Conservation (phyloP, 2,797 vertebrate species). For the Eospalax fontanierii region DNA sequence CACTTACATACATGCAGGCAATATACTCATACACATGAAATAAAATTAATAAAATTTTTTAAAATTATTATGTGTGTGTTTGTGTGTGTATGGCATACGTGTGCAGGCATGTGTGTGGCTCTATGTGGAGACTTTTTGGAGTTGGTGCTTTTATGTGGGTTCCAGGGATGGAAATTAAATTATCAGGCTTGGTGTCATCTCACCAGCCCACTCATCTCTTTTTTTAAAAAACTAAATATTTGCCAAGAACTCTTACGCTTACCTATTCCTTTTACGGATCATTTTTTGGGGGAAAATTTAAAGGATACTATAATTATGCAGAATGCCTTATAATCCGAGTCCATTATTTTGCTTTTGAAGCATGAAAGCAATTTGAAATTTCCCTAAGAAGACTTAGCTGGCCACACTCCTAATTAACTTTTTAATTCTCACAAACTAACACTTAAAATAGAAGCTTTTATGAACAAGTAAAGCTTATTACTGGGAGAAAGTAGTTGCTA, state of each 20-base stretch:
- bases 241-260: not conserved
- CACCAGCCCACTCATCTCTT: not conserved
- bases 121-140: not conserved
- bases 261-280: not conserved
- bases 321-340: not conserved
- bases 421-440: conserved; percentile 41
- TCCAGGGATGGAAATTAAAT: not conserved
- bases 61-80: not conserved
- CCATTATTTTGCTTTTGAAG: conserved; percentile 62
- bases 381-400: conserved; percentile 20
- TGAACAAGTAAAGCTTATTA: conserved; percentile 8
- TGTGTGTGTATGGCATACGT: too few species aligned
- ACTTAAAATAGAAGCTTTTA: conserved; percentile 32
- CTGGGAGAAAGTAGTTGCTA: conserved; percentile 21
- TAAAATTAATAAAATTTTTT: too few species aligned
- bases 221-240: conserved; percentile 3
- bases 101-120: not conserved
- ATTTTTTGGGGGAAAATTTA: conserved; percentile 1
- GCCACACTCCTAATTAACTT: not conserved
- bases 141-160: not conserved
- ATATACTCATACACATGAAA: too few species aligned
- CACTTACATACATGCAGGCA: too few species aligned
- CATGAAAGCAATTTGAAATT: conserved; percentile 51
- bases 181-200: not conserved
- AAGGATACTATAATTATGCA: not conserved